Evolutionary conservation across 2,888 invertebrate species (phyloP), one percentile per base, ranked within the genome.

Genomic region (Cosmia trapezina): DNA sequence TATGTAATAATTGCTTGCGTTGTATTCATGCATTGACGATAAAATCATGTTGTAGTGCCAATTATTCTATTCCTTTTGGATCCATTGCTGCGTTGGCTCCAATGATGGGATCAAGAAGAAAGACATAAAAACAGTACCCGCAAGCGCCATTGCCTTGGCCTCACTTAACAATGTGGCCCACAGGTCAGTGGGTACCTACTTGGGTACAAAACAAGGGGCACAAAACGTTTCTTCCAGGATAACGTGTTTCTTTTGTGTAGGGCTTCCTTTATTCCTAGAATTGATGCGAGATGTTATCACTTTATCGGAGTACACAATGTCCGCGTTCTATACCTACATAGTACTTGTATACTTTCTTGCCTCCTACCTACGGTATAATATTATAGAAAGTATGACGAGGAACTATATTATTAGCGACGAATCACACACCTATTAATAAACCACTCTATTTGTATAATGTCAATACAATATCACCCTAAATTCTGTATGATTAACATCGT

Each of bases 351-450:
- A 53, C 45, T 74, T 61, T 69, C 59, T 22, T 17, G 33, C 56
- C 33, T 9, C 14, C 14, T 22, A 67, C 0, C 14, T n/a, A 33
- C 28, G n/a, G 22, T 17, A 51, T 41, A 28, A 28, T 28, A 28
- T 7, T 41, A 37, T 56, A 12, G 56, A 62, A 57, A 62, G 12
- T 57, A 47, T 75, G 28, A 77, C 37, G 28, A 61, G 28, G 5
- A 19, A n/a, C 14, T 63, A 14, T 72, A 72, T 53, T 64, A 54
- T n/a, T 45, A 60, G 41, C n/a, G 14, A 45, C 51, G 28, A 41
- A 76, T 76, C 61, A 51, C 47, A 51, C n/a, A 51, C 4, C 19
- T 71, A 77, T 63, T 49, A 49, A 71, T 64, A 78, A 71, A 56
- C 47, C 22, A 62, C 61, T 53, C 65, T 57, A 62, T 62, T 62